Percentiles rank a stretch among this genome's conserved stretches.
Conservation (phyloP, 2,888 invertebrate genomes). For the Dioctria linearis region DNA sequence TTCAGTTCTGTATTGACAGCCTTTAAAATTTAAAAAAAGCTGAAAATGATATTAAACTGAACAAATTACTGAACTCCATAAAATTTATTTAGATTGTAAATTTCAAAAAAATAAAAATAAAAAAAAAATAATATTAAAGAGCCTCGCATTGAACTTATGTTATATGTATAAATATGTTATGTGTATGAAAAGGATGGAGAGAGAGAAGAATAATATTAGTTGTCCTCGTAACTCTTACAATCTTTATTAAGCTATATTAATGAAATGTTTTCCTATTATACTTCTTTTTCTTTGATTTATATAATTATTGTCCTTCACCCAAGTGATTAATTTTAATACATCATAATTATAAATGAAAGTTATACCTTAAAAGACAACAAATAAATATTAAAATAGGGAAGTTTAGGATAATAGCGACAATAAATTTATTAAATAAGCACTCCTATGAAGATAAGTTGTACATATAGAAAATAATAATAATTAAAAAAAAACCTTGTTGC, state of each 20-base stretch:
- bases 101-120: slow-evolving; percentile 2
- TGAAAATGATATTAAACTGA: too few relatives aligned
- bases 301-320: neutral
- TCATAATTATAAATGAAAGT: neutral
- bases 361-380: neutral
- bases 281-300: neutral
- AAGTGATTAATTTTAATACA: slow-evolving; percentile 7
- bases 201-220: neutral
- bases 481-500: too few relatives aligned
- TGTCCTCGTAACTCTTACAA: too few relatives aligned
- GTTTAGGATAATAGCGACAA: too few relatives aligned
- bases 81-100: neutral
- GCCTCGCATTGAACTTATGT: slow-evolving; percentile 44
- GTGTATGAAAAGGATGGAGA: neutral
- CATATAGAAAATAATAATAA: too few relatives aligned
- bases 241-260: neutral
- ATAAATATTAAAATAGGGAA: neutral
- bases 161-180: slow-evolving; percentile 23
- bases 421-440: too few relatives aligned
- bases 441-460: too few relatives aligned
- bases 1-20: too few relatives aligned
- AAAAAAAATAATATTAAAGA: slow-evolving; percentile 32
- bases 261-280: slow-evolving; percentile 4
- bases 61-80: too few relatives aligned
- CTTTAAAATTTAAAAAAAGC: too few relatives aligned